Percentiles rank a stretch among this genome's conserved stretches.
Evolutionary conservation across 2,113 vertebrate species (phyloP).

Genomic region (Bujurquina vittata): DNA sequence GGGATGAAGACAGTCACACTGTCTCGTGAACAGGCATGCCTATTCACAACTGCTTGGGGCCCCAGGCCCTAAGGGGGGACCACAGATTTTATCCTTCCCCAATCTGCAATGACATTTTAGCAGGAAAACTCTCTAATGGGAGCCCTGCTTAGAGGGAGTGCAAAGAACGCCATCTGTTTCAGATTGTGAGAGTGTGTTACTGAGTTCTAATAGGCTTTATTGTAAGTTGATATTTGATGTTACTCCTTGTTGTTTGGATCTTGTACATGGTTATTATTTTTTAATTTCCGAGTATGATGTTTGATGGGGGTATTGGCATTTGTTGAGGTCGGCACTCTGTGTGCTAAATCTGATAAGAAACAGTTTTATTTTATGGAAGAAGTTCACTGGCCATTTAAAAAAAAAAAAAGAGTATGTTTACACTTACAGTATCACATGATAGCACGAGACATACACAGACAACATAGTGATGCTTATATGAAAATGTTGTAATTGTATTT

Average conservation of each 20-base stretch:
- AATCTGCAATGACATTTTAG: neutral
- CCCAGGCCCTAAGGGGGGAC: neutral
- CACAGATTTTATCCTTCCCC: neutral
- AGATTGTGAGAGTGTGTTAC: neutral
- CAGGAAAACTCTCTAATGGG: neutral
- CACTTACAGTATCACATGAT: neutral
- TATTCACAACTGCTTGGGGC: neutral
- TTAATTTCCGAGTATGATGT: neutral
- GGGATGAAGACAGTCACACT: neutral
- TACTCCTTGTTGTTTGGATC: neutral
- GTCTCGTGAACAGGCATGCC: neutral
- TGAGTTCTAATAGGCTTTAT: neutral
- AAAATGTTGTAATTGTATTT: neutral
- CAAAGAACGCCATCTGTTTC: neutral
- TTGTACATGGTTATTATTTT: neutral
- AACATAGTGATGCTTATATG: neutral
- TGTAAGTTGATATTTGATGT: neutral
- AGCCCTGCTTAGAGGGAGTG: neutral
- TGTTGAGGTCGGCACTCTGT: neutral
- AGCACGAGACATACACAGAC: neutral
- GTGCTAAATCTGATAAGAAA: constrained; percentile 17
- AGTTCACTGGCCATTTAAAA: neutral
- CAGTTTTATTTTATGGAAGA: constrained; percentile 8
- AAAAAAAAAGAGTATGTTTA: neutral
- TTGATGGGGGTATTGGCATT: neutral